Evolutionary conservation across 2,888 invertebrate species (phyloP), one percentile per base, ranked within the genome.

Genomic region (Dryococelus australis): DNA sequence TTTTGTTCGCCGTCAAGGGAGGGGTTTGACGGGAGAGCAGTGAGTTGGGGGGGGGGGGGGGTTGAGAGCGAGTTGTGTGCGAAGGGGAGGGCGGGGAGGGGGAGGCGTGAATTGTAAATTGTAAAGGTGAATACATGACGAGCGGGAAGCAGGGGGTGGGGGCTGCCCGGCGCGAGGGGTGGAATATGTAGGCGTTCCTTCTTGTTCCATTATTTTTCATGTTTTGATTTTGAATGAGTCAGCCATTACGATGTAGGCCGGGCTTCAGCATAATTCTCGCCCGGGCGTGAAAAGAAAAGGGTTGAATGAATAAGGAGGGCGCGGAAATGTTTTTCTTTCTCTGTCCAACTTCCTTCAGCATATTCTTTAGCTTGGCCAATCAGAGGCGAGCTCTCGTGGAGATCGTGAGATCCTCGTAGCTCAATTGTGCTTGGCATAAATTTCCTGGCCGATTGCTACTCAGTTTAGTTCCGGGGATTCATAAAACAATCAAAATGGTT

Each of bases 211-310:
- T 83, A 83, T 35, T 83, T 83, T 83, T 83, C 43, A 43, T 83
- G 83, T 83, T 83, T 83, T 83, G 83, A 83, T 83, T 83, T 83
- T 85, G 87, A 87, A 87, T 87, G 87, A 85, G 80, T 51, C 87
- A 85, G 88, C 88, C 88, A 88, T 88, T 88, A 85, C 88, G 85
- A 84, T 85, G 88, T 87, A 88, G 88, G 88, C 65, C 16, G 88
- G 88, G 87, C 88, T 83, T 86, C 85, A 53, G 86, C 43, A 80
- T 47, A 35, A 79, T 51, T 81, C 84, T 84, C 84, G n/a, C 35
- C 79, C 87, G 65, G n/a, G 24, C 65, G 16, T 65, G 51, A 20
- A 51, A 51, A 51, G 8, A 65, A 65, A 65, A 65, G 65, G 65
- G 65, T 65, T 16, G 65, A 65, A 65, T 65, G 65, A 24, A 65